These are phyloP conservation scores for Druon quercuslanigerum DNA, from an alignment of 1,140 invertebrate species.

Conservation along the genomic window DNA sequence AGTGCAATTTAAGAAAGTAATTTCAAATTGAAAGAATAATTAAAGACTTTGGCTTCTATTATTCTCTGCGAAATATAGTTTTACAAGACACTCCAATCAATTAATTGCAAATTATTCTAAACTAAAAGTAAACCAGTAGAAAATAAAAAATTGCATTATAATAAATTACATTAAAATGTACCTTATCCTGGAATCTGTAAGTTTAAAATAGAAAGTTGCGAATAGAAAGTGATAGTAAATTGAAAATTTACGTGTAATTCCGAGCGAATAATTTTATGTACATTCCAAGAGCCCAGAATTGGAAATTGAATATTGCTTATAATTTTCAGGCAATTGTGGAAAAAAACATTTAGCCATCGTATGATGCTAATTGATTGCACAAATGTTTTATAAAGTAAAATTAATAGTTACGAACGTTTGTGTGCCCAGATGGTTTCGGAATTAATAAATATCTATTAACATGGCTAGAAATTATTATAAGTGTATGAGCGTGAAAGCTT, in stretches of 20 bases:
- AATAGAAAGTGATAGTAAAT: slow-evolving; percentile 20
- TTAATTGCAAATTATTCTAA: neutral
- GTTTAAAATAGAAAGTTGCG: slow-evolving; percentile 20
- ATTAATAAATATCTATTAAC: neutral
- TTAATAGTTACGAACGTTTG: too few relatives aligned
- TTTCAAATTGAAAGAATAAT: neutral
- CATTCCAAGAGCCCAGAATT: neutral
- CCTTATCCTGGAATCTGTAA: neutral
- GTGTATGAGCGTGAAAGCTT: too few relatives aligned
- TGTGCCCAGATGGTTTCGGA: neutral
- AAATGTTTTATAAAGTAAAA: too few relatives aligned
- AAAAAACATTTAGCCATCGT: too few relatives aligned
- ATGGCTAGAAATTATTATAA: too few relatives aligned
- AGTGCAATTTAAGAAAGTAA: neutral
- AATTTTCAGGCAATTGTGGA: neutral
- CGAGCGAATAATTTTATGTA: neutral
- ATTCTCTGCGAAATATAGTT: neutral
- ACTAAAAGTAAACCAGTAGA: neutral
- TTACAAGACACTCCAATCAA: neutral
- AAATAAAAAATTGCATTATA: neutral
- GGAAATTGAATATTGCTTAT: neutral
- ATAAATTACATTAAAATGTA: neutral
- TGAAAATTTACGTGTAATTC: slow-evolving; percentile 15
- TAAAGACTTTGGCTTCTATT: neutral
- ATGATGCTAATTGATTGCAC: too few relatives aligned